Base-by-base conservation (phyloP, 2,888 invertebrate species). In the Amphiduros pacificus region DNA sequence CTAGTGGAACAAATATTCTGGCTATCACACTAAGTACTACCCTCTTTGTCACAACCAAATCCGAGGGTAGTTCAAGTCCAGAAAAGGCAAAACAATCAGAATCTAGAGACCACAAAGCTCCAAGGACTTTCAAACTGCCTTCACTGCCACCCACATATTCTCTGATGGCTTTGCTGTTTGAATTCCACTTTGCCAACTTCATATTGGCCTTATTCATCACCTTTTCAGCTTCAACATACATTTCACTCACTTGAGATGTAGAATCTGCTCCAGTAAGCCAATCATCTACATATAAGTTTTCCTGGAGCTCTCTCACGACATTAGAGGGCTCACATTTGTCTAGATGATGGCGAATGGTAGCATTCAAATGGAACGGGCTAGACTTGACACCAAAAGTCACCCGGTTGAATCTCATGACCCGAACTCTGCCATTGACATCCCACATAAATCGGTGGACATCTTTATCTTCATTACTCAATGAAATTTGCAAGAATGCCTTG, bases 221-320 rank as follows among this genome's bases (percentile, higher is more conserved):
- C 5, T 57, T 29, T 0, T 49, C 22, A 11, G 60, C 58, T n/a
- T 67, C 64, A 6, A 44, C 22, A 9, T 64, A 50, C 3, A 69
- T n/a, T 11, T 51, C 22, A 1, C 53, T 11, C 0, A 66, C 70
- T 22, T 64, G 52, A 29, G 52, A 54, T 27, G 41, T 48, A 36
- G 54, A 26, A 24, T 57, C 52, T 2, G 67, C 58, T 20, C 70
- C 69, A n/a, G 69, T 60, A 2, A 67, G 40, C 20, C 68, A 57
- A 61, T 74, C 72, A 53, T 74, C 71, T 9, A 72, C 67, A 60
- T 69, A 73, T 6, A 72, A 60, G 31, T 71, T 60, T n/a, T 69
- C 48, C 40, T 36, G 55, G 6, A 67, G 40, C 55, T 67, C 63
- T 4, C 31, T 29, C 6, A 64, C 66, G n/a, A 53, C 56, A n/a